phyloP scores from a whole-genome alignment of 1,140 invertebrate species.

The Ceratosolen solmsi region DNA sequence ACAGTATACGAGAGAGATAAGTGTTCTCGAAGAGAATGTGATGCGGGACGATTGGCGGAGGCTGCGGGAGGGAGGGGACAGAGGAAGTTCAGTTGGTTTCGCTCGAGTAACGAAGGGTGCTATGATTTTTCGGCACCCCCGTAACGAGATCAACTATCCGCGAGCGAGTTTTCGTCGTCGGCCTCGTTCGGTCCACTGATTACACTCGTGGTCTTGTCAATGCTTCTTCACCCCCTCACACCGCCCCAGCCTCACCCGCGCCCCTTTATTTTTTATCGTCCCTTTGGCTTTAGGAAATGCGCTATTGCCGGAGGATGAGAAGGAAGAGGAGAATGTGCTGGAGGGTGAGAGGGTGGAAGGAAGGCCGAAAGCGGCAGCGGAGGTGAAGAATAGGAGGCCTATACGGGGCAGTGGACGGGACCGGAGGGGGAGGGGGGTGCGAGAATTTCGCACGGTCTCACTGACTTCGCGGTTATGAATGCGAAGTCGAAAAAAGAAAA shows the following conservation, averaged over 20 bases:
- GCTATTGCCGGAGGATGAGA: too few species aligned
- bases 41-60: conserved; percentile 47
- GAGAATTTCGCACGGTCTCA: not conserved
- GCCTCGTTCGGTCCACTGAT: not conserved
- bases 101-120: not conserved
- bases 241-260: too few species aligned
- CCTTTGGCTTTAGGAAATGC: too few species aligned
- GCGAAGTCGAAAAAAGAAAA: not conserved
- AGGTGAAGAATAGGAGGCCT: too few species aligned
- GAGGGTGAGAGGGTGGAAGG: too few species aligned
- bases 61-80: conserved; percentile 20
- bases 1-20: too few species aligned
- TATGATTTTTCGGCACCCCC: not conserved
- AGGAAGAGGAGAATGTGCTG: not conserved
- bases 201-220: not conserved
- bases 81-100: not conserved
- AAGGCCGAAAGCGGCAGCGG: too few species aligned
- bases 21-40: too few species aligned
- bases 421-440: not conserved
- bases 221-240: too few species aligned
- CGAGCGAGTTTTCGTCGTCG: not conserved
- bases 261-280: too few species aligned
- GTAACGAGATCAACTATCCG: not conserved
- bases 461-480: too few species aligned
- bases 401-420: too few species aligned